Base-by-base conservation (phyloP, 1,140 invertebrate species). In the Dendroctonus ponderosae region DNA sequence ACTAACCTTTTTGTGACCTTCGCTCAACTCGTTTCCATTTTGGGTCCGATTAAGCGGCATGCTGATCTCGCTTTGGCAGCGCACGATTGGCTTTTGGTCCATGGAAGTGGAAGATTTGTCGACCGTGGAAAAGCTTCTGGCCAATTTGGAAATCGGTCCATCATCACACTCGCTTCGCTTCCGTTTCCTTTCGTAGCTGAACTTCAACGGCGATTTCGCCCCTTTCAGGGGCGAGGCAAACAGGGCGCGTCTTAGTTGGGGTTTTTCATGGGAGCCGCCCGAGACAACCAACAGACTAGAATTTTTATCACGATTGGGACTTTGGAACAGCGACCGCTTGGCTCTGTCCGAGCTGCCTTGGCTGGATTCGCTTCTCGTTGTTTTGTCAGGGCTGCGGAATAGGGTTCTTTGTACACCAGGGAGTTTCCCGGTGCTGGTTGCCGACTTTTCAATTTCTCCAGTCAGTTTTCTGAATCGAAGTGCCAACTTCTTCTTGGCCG, bases 1-100 rank as follows among this genome's bases (percentile, higher is more conserved):
- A 57, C 70, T 67, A 76, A 88, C 87, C 82, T 88, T 87, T 75
- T 84, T 86, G 73, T 88, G 83, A 11, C 77, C 77, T 50, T 85
- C 85, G 69, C 83, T 87, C 43, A 88, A 76, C 70, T 86, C 84
- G 0, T 70, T 74, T 26, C 26, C 26, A 57, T 66, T 50, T 43
- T 68, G 61, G 46, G 50, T 62, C 7, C 49, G 64, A 58, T 60
- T 68, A 7, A 48, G 53, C 0, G 66, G 66, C 39, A 72, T 59
- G 44, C 59, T 70, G 39, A 70, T 61, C 26, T 78, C 77, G 62
- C 74, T 77, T 15, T 70, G 61, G 15, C 70, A 60, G 12, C 71
- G 67, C 43, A 42, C 43, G 6, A 59, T 38, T 9, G 58, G 40
- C 37, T 69, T 62, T 14, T 51, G 52, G 8, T 14, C 40, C 8